These are phyloP conservation scores for Pholis gunnellus DNA, from an alignment of 2,113 vertebrate genomes.

Conservation along the genomic window DNA sequence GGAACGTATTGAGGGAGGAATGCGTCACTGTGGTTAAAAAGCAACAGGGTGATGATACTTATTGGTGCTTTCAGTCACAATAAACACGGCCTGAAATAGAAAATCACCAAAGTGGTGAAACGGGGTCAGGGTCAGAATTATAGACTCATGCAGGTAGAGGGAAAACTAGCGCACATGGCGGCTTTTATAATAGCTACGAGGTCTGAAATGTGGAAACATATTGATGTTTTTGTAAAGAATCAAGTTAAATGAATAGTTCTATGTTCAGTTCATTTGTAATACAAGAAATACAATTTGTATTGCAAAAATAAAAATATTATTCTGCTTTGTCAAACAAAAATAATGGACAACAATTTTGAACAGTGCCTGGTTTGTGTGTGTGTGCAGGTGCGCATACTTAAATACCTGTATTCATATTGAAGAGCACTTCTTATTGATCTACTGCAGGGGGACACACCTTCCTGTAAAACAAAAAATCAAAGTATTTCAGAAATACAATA, in stretches of 20 bases:
- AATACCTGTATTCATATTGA: conserved; percentile 88
- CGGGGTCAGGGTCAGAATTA: conserved; percentile 43
- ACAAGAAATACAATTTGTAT: neutral
- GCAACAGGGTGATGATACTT: conserved; percentile 9
- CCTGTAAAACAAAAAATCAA: conserved; percentile 72
- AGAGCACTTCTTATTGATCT: conserved; percentile 73
- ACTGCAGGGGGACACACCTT: conserved; percentile 67
- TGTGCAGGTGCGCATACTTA: neutral
- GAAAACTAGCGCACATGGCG: conserved; percentile 11
- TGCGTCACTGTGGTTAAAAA: conserved; percentile 18
- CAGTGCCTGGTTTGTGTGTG: conserved; percentile 1
- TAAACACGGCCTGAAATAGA: conserved; percentile 41
- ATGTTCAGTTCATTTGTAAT: neutral
- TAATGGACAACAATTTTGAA: neutral
- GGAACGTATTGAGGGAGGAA: conserved; percentile 21
- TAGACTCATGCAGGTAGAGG: conserved; percentile 35
- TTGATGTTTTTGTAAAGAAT: neutral
- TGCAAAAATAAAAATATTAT: neutral
- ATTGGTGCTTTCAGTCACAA: conserved; percentile 46
- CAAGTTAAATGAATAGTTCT: neutral
- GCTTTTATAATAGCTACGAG: conserved; percentile 39
- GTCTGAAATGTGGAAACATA: conserved; percentile 13
- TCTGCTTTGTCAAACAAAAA: neutral
- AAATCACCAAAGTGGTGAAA: conserved; percentile 29
- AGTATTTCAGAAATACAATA: neutral